Evolutionary conservation across 2,113 vertebrate genomes (phyloP).

Genomic region (Ellobius talpinus): DNA sequence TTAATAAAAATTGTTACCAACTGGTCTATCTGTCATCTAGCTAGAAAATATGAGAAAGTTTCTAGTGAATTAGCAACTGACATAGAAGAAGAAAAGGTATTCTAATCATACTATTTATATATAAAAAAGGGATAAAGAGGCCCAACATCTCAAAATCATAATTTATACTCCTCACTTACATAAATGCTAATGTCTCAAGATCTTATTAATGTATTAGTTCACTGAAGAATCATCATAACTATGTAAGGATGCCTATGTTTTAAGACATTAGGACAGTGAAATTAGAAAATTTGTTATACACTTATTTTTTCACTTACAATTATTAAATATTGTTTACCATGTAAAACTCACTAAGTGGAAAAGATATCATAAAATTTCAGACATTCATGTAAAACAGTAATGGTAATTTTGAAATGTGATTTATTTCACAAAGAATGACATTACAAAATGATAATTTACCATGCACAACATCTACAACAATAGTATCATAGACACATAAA

Average conservation of each 20-base stretch:
- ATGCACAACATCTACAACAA: not conserved
- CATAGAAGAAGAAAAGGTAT: not conserved
- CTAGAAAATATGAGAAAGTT: not conserved
- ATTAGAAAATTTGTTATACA: not conserved
- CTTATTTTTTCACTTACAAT: not conserved
- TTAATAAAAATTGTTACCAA: not conserved
- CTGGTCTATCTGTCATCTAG: not conserved
- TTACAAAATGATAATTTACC: slow-evolving; percentile 17
- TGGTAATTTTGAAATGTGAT: not conserved
- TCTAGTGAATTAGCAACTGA: not conserved
- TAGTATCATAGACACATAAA: not conserved
- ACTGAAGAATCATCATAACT: not conserved
- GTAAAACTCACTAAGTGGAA: not conserved
- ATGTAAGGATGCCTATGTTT: not conserved
- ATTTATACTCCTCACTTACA: not conserved
- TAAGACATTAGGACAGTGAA: not conserved
- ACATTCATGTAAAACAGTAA: not conserved
- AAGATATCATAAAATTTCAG: not conserved
- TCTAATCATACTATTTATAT: not conserved
- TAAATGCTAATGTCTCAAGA: not conserved
- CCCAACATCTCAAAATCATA: not conserved
- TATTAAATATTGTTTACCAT: not conserved
- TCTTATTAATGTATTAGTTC: not conserved
- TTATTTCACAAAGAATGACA: not conserved
- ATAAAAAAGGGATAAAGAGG: not conserved